Conservation (phyloP, 2,888 invertebrate genomes). For the Pandemis cinnamomeana region DNA sequence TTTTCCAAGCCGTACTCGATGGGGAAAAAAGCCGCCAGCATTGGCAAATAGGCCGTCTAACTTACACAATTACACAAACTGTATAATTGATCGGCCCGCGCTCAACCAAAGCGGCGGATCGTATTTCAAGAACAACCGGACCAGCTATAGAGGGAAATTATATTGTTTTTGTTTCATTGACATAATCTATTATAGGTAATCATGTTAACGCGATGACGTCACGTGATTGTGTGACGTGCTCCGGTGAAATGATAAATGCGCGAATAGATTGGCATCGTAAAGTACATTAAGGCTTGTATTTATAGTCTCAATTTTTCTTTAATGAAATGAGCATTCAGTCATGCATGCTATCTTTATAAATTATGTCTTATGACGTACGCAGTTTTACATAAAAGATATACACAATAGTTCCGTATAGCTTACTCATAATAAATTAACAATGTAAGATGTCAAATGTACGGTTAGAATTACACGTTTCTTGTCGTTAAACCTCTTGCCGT, state of each 20-base stretch:
- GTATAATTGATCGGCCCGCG: conserved; percentile 37
- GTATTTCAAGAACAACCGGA: conserved; percentile 30
- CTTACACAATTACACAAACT: conserved; percentile 26
- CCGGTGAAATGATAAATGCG: conserved; percentile 34
- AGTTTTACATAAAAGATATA: not conserved
- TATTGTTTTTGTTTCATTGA: conserved; percentile 41
- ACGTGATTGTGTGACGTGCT: conserved; percentile 36
- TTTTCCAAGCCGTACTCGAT: not conserved
- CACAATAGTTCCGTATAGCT: too few species aligned
- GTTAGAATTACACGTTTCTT: not conserved
- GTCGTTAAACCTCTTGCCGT: conserved; percentile 1
- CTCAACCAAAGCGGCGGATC: conserved; percentile 33
- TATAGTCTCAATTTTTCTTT: not conserved
- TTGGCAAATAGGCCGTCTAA: conserved; percentile 1
- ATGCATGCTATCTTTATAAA: not conserved
- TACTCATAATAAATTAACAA: not conserved
- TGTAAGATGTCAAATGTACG: not conserved
- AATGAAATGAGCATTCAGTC: conserved; percentile 2
- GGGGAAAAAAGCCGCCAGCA: not conserved
- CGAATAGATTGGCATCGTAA: conserved; percentile 20
- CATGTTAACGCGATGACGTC: conserved; percentile 34
- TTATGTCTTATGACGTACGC: not conserved
- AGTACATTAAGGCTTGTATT: conserved; percentile 10
- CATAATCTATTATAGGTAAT: conserved; percentile 40
- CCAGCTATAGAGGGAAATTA: conserved; percentile 21